A percentile compares a stretch with the other conserved stretches of the same genome.
phyloP scores from a whole-genome alignment of 2,888 invertebrate genomes.

The Teinopalpus imperialis region DNA sequence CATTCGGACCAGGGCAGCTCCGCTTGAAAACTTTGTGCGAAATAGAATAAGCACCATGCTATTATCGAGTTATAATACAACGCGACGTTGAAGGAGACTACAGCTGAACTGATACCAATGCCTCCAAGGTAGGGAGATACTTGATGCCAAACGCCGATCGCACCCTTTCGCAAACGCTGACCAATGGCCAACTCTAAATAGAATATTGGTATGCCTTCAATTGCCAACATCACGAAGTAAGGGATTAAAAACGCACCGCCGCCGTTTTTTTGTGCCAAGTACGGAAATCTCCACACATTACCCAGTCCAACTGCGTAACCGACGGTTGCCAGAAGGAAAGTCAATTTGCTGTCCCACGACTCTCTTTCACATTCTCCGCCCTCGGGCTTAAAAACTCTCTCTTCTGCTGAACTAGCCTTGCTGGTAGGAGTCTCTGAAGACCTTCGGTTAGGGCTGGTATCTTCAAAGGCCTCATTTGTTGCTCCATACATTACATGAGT shows the following conservation, averaged over 20 bases:
- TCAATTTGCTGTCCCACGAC: slow-evolving; percentile 96
- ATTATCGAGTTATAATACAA: slow-evolving; percentile 99
- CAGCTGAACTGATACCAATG: slow-evolving; percentile 96
- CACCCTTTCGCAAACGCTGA: slow-evolving; percentile 95
- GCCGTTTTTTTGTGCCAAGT: slow-evolving; percentile 96
- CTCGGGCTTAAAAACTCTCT: slow-evolving; percentile 85
- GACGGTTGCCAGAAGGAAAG: slow-evolving; percentile 95
- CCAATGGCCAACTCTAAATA: slow-evolving; percentile 97
- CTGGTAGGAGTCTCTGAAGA: slow-evolving; percentile 76
- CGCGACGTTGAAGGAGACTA: slow-evolving; percentile 97
- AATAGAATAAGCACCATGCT: slow-evolving; percentile 98
- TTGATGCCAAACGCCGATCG: slow-evolving; percentile 97
- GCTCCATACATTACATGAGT: slow-evolving; percentile 89
- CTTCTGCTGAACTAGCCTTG: slow-evolving; percentile 85
- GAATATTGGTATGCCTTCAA: slow-evolving; percentile 98
- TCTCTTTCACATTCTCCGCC: slow-evolving; percentile 90
- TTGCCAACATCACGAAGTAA: slow-evolving; percentile 96
- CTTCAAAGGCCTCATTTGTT: slow-evolving; percentile 90
- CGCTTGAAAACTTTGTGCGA: slow-evolving; percentile 95
- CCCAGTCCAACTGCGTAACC: slow-evolving; percentile 97
- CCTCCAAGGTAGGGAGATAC: slow-evolving; percentile 94
- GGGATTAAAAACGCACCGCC: slow-evolving; percentile 98
- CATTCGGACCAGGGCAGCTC: slow-evolving; percentile 96
- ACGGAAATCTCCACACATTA: slow-evolving; percentile 97
- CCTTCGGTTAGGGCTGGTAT: slow-evolving; percentile 69